These are phyloP conservation scores for Helostoma temminkii DNA, from an alignment of 2,797 vertebrate genomes.

Conservation along the genomic window DNA sequence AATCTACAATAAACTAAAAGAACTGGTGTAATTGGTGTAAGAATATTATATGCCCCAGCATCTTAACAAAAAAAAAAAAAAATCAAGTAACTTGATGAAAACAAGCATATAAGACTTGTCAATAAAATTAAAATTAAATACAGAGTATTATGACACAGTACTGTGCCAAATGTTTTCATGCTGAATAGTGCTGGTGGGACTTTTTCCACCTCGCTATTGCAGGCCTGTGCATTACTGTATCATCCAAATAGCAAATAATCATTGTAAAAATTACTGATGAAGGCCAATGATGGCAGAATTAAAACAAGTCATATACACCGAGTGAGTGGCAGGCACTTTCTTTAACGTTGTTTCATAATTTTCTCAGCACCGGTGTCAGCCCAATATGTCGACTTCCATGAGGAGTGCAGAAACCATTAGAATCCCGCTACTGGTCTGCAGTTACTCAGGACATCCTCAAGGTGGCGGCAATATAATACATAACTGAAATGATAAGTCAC, in stretches of 20 bases:
- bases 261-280: constrained; percentile 56
- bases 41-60: constrained; percentile 65
- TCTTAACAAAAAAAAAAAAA: constrained; percentile 37
- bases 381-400: constrained; percentile 35
- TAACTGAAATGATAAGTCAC: constrained; percentile 57
- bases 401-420: constrained; percentile 75
- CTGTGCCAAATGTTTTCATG: constrained; percentile 63
- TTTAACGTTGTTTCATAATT: constrained; percentile 47
- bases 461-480: constrained; percentile 66
- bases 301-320: constrained; percentile 45
- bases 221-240: constrained; percentile 65
- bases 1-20: constrained; percentile 50
- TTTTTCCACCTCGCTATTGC: constrained; percentile 58
- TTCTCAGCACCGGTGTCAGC: constrained; percentile 64
- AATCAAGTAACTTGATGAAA: constrained; percentile 67
- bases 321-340: constrained; percentile 63
- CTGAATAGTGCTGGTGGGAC: constrained; percentile 69
- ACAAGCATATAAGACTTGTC: constrained; percentile 76
- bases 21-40: constrained; percentile 64
- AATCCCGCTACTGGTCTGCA: constrained; percentile 81
- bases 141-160: constrained; percentile 65
- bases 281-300: constrained; percentile 40
- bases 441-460: constrained; percentile 64
- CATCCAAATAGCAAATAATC: constrained; percentile 57
- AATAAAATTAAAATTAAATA: constrained; percentile 84